Evolutionary conservation across 2,113 vertebrate genomes (phyloP).

Genomic region (Agapornis roseicollis): DNA sequence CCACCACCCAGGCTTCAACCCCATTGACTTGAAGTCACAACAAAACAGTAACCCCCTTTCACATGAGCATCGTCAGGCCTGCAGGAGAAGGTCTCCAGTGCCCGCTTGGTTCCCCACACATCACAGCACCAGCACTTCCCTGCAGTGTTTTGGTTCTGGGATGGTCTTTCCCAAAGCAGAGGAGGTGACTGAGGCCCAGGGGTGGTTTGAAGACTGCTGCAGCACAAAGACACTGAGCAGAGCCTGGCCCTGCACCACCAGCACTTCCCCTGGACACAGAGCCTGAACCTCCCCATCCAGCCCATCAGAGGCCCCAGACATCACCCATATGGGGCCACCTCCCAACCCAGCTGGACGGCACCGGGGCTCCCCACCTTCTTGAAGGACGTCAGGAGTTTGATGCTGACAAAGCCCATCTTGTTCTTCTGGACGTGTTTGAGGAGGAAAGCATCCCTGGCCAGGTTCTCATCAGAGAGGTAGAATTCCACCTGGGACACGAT

Average conservation of each 20-base stretch:
- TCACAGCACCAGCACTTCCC: neutral
- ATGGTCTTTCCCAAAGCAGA: neutral
- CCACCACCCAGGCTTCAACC: accelerated
- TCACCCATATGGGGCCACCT: accelerated
- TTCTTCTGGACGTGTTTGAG: conserved; percentile 80
- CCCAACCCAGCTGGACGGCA: accelerated
- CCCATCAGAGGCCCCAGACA: accelerated
- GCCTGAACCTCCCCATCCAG: neutral
- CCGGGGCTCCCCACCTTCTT: conserved; percentile 68
- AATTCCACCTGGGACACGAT: conserved; percentile 76
- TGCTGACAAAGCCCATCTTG: conserved; percentile 79
- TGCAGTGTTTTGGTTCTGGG: accelerated
- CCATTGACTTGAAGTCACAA: accelerated
- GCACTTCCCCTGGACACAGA: neutral
- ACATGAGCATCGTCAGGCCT: accelerated
- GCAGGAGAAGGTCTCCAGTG: neutral
- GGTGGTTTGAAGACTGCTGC: no score
- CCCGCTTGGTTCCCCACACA: accelerated
- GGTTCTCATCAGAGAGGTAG: conserved; percentile 77
- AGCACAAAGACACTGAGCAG: neutral
- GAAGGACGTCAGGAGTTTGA: conserved; percentile 80
- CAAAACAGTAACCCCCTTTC: accelerated
- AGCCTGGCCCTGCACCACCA: neutral
- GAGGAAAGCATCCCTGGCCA: conserved; percentile 77
- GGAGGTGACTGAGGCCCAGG: no score